Conservation (phyloP, 2,888 invertebrate species). For the Coecobrya sp. region DNA sequence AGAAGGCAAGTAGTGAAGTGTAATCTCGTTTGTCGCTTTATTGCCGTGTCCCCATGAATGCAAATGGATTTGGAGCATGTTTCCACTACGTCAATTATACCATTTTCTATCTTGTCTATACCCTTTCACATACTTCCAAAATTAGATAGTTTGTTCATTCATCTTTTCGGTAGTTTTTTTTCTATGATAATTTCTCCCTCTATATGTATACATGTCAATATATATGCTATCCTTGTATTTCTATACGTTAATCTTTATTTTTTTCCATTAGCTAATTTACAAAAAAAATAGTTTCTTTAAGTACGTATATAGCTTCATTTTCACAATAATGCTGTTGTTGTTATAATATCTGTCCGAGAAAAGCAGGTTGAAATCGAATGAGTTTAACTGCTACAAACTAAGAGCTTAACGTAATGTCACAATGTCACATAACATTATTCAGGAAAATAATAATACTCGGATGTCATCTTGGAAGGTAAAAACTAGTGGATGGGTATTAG, state of each 20-base stretch:
- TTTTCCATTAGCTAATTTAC: constrained; percentile 80
- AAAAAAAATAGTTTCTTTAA: constrained; percentile 27
- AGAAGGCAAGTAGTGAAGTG: constrained; percentile 67
- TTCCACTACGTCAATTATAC: constrained; percentile 80
- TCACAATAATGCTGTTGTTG: not conserved
- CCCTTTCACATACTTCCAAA: constrained; percentile 65
- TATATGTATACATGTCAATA: not conserved
- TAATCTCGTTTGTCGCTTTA: constrained; percentile 79
- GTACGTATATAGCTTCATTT: not conserved
- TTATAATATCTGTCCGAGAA: constrained; percentile 4
- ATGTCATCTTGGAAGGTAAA: constrained; percentile 73
- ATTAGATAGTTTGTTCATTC: constrained; percentile 75
- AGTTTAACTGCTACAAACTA: constrained; percentile 1
- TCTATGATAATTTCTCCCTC: constrained; percentile 56
- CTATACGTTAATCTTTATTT: constrained; percentile 1
- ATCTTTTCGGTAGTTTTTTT: constrained; percentile 62
- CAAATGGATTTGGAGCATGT: constrained; percentile 85
- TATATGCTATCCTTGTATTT: not conserved
- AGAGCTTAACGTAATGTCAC: constrained; percentile 64
- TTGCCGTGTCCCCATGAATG: constrained; percentile 77
- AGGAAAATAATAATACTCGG: constrained; percentile 43
- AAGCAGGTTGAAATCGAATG: constrained; percentile 23
- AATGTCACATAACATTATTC: constrained; percentile 80
- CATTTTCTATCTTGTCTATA: constrained; percentile 70
- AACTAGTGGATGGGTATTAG: constrained; percentile 81